Evolutionary conservation across 2,888 invertebrate species (phyloP).

Genomic region (Tyria jacobaeae): DNA sequence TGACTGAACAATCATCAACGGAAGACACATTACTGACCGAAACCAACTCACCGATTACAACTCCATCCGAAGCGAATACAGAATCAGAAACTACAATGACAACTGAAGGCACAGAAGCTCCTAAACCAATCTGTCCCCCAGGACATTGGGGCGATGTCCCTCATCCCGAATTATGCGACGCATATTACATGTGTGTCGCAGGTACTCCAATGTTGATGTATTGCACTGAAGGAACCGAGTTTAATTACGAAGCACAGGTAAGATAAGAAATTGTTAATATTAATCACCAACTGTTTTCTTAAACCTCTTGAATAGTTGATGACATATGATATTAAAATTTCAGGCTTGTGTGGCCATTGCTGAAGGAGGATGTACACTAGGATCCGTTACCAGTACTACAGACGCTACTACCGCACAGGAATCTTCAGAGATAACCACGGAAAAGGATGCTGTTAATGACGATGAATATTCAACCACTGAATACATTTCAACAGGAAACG

Average conservation of each 20-base stretch:
- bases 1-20: neutral
- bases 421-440: neutral
- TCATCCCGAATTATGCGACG: constrained; percentile 19
- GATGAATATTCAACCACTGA: neutral
- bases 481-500: neutral
- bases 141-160: constrained; percentile 33
- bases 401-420: neutral
- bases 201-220: neutral
- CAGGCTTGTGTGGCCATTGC: constrained; percentile 13
- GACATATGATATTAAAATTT: too few relatives aligned
- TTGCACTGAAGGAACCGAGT: constrained; percentile 12
- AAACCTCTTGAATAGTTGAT: too few relatives aligned
- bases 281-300: neutral
- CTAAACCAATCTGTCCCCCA: constrained; percentile 21
- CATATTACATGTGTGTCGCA: constrained; percentile 13
- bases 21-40: neutral
- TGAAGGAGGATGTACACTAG: constrained; percentile 45
- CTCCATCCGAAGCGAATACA: constrained; percentile 5
- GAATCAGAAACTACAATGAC: constrained; percentile 5
- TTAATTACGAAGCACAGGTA: constrained; percentile 6
- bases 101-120: constrained; percentile 13
- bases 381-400: constrained; percentile 12
- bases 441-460: neutral
- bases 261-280: neutral
- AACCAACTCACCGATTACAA: neutral